Evolutionary conservation across 2,113 vertebrate genomes (phyloP), one percentile per base, ranked within the genome.

Genomic region (Anas platyrhynchos): DNA sequence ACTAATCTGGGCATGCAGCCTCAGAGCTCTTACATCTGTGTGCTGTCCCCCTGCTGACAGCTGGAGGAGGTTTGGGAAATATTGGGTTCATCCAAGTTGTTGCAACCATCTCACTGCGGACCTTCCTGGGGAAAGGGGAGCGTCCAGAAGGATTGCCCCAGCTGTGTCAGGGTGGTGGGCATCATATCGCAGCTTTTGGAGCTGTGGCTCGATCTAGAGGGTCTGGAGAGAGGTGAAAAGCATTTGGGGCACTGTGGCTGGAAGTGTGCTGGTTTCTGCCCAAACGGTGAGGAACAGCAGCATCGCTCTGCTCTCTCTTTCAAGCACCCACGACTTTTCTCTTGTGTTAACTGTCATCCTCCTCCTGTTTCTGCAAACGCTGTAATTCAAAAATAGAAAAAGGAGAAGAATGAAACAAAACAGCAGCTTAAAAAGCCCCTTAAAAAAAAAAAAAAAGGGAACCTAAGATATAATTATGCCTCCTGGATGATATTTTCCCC

Each of bases 381-480:
- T 92, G 78, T 88, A 58, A 77, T 88, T 93, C 55, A 1, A 94
- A 96, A 97, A 94, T 92, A 96, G 96, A 88, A 93, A 93, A 97
- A 96, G 90, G 83, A 95, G 94, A 97, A 95, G 90, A 91, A 95
- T 61, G 56, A 96, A 95, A 76, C 59, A 84, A 81, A 96, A 74
- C 80, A 94, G 46, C 86, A 43, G 48, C 71, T 92, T 90, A 1
- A 95, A 94, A 82, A 76, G 15, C 62, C 26, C 38, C 2, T 3
- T 9, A 69, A 59, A 65, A 46, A 69, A 38, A 36, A 62, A 38
- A 32, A 75, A 92, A 91, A 36, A 5, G 0, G 66, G 91, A 95
- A 96, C 89, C 76, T 90, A 63, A 93, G 92, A 95, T 96, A 93
- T 93, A 95, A 96, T 95, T 96, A 94, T 83, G 92, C 34, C 69